A percentile compares a stretch with the other conserved stretches of the same genome.
Conservation (phyloP, 2,113 vertebrate genomes). For the Corythoichthys haematopterus region DNA sequence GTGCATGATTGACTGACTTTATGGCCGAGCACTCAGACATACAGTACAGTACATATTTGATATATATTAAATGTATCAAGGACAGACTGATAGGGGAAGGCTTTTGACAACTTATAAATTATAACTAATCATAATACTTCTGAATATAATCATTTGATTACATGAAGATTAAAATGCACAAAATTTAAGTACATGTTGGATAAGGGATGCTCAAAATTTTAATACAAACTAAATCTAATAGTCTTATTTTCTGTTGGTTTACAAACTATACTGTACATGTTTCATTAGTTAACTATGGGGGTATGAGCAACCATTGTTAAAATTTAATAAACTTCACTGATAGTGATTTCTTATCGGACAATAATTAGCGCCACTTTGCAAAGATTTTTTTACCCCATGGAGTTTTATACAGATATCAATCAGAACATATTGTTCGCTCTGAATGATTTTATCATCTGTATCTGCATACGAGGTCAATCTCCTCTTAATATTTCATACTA, state of each 20-base stretch:
- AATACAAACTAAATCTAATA: not conserved
- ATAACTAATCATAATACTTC: constrained; percentile 40
- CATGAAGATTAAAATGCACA: not conserved
- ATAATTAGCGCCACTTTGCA: not conserved
- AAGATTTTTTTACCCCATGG: not conserved
- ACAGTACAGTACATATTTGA: constrained; percentile 7
- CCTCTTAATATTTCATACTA: not conserved
- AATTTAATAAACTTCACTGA: no score
- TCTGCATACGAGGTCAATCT: constrained; percentile 46
- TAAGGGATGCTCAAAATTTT: not conserved
- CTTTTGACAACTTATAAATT: constrained; percentile 1
- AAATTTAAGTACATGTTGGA: not conserved
- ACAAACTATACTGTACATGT: not conserved
- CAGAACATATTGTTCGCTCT: not conserved
- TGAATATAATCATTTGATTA: constrained; percentile 11
- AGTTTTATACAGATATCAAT: not conserved
- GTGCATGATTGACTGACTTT: constrained; percentile 31
- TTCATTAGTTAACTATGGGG: not conserved
- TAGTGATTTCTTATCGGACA: no score
- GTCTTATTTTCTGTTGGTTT: not conserved
- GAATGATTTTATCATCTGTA: not conserved
- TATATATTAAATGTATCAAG: constrained; percentile 2
- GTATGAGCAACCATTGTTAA: no score
- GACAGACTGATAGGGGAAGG: not conserved
- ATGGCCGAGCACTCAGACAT: constrained; percentile 9